These are phyloP conservation scores for Hirtodrosophila trivittata DNA, from an alignment of 2,888 invertebrate species.

Conservation along the genomic window DNA sequence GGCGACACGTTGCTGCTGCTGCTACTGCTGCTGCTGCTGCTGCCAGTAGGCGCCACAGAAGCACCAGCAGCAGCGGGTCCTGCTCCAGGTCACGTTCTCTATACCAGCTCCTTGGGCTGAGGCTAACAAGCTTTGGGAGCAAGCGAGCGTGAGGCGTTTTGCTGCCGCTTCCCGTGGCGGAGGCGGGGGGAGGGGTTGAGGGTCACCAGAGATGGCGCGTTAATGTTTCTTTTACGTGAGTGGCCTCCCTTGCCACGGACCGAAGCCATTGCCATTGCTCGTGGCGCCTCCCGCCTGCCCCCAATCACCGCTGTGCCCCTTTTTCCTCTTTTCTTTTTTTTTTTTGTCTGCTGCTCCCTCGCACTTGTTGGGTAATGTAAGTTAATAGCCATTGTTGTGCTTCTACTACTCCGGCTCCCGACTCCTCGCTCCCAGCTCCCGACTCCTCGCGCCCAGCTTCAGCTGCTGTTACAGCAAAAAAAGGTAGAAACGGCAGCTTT, in stretches of 20 bases:
- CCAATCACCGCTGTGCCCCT: background rate
- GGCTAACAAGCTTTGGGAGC: conserved; percentile 70
- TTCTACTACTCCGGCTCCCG: conserved; percentile 9
- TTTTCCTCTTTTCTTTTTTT: background rate
- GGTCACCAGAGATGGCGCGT: conserved; percentile 56
- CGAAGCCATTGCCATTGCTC: background rate
- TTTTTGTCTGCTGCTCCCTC: conserved; percentile 14
- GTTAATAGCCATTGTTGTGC: conserved; percentile 73
- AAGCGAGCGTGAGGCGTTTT: conserved; percentile 53
- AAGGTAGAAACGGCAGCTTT: conserved; percentile 57
- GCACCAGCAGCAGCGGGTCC: conserved; percentile 5
- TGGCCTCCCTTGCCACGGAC: conserved; percentile 23
- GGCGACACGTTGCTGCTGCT: conserved; percentile 57
- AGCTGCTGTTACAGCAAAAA: conserved; percentile 10
- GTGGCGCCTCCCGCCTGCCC: background rate
- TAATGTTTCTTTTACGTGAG: conserved; percentile 78
- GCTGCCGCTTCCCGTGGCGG: background rate
- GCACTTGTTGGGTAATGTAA: conserved; percentile 70
- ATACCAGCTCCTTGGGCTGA: conserved; percentile 40
- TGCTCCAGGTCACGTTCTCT: conserved; percentile 60
- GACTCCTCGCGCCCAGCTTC: conserved; percentile 8
- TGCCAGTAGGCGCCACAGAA: conserved; percentile 32
- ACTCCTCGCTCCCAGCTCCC: background rate
- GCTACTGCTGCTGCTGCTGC: too few relatives aligned
- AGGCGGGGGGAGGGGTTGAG: background rate